phyloP scores from a whole-genome alignment of 2,113 vertebrate species.

The Sigmodon hispidus region DNA sequence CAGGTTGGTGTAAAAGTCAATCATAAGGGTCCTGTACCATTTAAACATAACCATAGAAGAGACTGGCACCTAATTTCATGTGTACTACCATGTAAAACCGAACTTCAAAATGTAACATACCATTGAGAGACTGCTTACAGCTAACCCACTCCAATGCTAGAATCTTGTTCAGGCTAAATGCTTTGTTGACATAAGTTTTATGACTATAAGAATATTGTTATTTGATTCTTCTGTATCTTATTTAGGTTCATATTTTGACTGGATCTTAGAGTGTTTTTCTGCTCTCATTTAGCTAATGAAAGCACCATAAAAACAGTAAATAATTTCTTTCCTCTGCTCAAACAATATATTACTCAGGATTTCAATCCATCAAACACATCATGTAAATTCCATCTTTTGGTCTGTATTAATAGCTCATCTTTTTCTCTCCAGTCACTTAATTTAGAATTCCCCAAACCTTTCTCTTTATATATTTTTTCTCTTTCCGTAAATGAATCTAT shows the following conservation, averaged over 20 bases:
- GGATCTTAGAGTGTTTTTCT: not conserved
- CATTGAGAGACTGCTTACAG: not conserved
- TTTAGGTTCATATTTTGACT: not conserved
- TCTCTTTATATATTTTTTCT: too few species aligned
- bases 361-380: not conserved
- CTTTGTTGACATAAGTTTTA: not conserved
- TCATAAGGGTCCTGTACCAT: fast-evolving
- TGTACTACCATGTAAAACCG: not conserved
- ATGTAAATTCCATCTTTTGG: not conserved
- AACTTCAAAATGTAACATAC: not conserved
- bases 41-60: not conserved
- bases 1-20: not conserved
- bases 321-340: too few species aligned
- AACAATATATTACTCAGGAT: not conserved
- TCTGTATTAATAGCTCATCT: not conserved
- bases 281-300: not conserved
- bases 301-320: too few species aligned
- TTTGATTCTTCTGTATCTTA: not conserved
- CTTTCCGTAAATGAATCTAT: not conserved
- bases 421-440: not conserved
- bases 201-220: too few species aligned
- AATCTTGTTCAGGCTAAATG: not conserved
- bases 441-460: not conserved
- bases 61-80: fast-evolving
- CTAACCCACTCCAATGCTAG: too few species aligned